phyloP scores from a whole-genome alignment of 2,797 vertebrate genomes.

The Darevskia mixta region DNA sequence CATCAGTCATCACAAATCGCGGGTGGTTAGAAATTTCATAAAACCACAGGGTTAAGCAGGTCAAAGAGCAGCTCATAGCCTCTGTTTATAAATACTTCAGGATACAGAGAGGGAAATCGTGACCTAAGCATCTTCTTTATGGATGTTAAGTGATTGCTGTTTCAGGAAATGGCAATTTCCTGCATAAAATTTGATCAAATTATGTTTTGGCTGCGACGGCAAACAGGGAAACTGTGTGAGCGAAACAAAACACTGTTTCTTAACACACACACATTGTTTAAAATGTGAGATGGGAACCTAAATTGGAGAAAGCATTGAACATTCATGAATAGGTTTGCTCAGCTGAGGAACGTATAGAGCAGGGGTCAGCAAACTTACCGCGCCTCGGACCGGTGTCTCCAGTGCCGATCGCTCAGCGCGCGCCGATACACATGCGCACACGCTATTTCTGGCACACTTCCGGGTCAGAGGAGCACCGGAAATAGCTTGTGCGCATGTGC shows the following conservation, averaged over 20 bases:
- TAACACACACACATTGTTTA: not conserved
- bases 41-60: not conserved
- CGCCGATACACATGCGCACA: too few relatives aligned
- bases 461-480: too few relatives aligned
- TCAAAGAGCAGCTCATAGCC: not conserved
- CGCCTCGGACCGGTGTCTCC: too few relatives aligned
- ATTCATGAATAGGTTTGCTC: not conserved
- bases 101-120: conserved; percentile 10
- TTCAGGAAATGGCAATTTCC: conserved; percentile 12
- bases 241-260: not conserved
- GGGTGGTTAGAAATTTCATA: not conserved
- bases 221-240: not conserved
- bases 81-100: conserved; percentile 20
- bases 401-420: too few relatives aligned
- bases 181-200: not conserved
- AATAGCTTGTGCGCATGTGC: too few relatives aligned
- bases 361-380: too few relatives aligned
- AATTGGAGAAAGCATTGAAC: not conserved
- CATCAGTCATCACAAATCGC: not conserved
- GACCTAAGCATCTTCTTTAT: not conserved
- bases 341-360: not conserved
- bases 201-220: not conserved
- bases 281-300: not conserved
- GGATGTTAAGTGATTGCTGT: not conserved
- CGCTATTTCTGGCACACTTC: too few relatives aligned